phyloP scores from a whole-genome alignment of 2,113 vertebrate genomes.

The Limanda limanda region DNA sequence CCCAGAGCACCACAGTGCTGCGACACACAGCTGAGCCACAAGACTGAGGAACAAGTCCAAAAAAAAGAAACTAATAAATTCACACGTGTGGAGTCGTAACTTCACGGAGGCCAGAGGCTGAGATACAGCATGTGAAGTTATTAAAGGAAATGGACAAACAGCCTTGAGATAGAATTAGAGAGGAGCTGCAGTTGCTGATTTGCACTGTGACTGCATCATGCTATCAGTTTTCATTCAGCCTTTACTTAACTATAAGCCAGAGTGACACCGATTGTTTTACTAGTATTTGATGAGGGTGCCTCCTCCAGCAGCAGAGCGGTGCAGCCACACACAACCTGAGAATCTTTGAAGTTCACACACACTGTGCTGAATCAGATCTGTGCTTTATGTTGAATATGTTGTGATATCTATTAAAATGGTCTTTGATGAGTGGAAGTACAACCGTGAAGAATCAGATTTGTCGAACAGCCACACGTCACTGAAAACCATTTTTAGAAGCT shows the following conservation, averaged over 20 bases:
- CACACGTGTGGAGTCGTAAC: neutral
- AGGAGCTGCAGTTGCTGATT: neutral
- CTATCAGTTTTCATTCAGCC: neutral
- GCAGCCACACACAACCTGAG: neutral
- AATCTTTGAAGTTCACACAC: neutral
- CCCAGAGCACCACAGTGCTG: neutral
- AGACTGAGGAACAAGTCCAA: neutral
- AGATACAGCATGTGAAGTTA: slow-evolving; percentile 12
- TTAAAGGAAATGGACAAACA: slow-evolving; percentile 15
- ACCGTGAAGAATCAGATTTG: neutral
- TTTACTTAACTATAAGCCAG: neutral
- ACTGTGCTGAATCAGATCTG: neutral
- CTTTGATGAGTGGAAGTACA: neutral
- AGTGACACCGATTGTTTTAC: neutral
- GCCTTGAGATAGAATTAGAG: slow-evolving; percentile 1
- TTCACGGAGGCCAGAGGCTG: slow-evolving; percentile 11
- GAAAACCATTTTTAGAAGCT: slow-evolving; percentile 22
- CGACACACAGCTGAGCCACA: slow-evolving; percentile 52
- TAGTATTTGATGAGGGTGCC: slow-evolving; percentile 2
- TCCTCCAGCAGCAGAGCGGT: neutral
- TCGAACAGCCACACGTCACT: neutral
- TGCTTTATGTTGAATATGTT: slow-evolving; percentile 1
- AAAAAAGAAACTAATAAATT: neutral
- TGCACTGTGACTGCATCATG: neutral
- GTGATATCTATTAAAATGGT: slow-evolving; percentile 20